phyloP scores from a whole-genome alignment of 1,140 invertebrate species.

The Bombus cullumanus region DNA sequence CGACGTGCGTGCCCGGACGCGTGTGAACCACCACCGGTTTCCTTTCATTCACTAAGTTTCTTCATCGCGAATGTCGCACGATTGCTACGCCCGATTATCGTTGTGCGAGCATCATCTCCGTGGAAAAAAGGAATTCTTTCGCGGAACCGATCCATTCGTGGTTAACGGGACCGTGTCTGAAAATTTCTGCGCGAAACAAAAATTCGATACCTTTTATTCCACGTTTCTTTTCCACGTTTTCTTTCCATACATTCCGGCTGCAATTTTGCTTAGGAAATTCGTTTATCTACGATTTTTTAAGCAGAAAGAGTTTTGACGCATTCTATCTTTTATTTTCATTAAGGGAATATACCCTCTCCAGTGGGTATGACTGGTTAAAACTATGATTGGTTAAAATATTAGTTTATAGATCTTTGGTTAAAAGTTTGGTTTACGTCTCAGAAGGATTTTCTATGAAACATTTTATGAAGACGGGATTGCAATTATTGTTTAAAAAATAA shows the following conservation, averaged over 20 bases:
- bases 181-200: not conserved
- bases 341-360: not conserved
- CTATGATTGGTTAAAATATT: too few relatives aligned
- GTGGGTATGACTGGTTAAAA: too few relatives aligned
- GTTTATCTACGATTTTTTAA: not conserved
- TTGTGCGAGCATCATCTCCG: constrained; percentile 54
- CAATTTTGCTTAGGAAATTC: not conserved
- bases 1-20: constrained; percentile 58
- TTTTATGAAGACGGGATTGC: not conserved
- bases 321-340: not conserved
- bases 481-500: not conserved
- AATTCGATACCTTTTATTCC: not conserved
- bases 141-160: constrained; percentile 19
- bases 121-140: constrained; percentile 32
- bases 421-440: too few relatives aligned
- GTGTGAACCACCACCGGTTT: constrained; percentile 80
- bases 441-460: not conserved
- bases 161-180: constrained; percentile 10
- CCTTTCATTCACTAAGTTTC: constrained; percentile 80
- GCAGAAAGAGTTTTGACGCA: not conserved
- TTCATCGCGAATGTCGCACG: constrained; percentile 80
- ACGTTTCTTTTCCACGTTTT: too few relatives aligned
- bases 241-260: not conserved
- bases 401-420: too few relatives aligned
- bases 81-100: constrained; percentile 70